These are phyloP conservation scores for Lasioglossum lativentre DNA, from an alignment of 2,888 invertebrate species.

Conservation along the genomic window DNA sequence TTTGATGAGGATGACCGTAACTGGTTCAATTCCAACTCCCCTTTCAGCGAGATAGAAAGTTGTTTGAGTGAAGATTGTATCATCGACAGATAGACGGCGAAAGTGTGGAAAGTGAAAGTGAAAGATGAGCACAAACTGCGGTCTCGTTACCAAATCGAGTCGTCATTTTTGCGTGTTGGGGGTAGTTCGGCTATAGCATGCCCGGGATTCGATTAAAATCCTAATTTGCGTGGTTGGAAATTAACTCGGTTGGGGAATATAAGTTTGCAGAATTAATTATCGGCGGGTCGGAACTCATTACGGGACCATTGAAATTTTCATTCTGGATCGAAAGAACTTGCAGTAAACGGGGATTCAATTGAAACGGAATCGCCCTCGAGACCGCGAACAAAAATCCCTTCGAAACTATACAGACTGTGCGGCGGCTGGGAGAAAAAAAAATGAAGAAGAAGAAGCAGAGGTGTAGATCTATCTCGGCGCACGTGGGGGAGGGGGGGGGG, in stretches of 20 bases:
- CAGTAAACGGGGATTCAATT: conserved; percentile 37
- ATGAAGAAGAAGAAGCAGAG: not conserved
- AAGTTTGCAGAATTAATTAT: conserved; percentile 69
- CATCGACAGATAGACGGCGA: not conserved
- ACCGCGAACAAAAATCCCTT: not conserved
- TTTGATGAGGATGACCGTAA: not conserved
- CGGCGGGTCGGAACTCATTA: conserved; percentile 61
- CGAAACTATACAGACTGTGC: not conserved
- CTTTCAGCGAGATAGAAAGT: not conserved
- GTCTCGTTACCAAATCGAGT: conserved; percentile 48
- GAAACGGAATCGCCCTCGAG: not conserved
- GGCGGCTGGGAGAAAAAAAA: not conserved
- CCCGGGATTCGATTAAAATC: conserved; percentile 67
- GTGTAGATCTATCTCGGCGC: not conserved
- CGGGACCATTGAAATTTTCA: conserved; percentile 68
- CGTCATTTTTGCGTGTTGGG: conserved; percentile 56
- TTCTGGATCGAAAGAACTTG: conserved; percentile 50
- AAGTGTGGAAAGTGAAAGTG: not conserved
- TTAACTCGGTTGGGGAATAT: conserved; percentile 65
- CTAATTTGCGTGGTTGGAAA: conserved; percentile 64
- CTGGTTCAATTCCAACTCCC: too few species aligned
- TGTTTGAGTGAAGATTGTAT: not conserved
- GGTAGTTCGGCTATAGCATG: conserved; percentile 34
- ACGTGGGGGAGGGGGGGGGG: not conserved
- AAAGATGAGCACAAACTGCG: not conserved